Conservation (phyloP, 1,140 invertebrate species). For the Heliconius hermathena region DNA sequence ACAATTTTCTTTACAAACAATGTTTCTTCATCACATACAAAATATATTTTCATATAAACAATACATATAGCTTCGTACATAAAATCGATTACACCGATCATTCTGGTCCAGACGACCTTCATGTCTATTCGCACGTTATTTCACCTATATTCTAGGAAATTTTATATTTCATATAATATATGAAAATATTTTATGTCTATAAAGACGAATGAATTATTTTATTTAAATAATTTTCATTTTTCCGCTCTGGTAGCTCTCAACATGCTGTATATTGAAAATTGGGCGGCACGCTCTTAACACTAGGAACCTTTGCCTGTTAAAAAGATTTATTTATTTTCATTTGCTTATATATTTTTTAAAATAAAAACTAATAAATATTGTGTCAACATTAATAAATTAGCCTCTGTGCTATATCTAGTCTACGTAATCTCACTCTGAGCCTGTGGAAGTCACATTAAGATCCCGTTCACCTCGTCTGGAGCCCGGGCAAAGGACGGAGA, state of each 20-base stretch:
- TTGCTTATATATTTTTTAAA: no score
- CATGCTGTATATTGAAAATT: no score
- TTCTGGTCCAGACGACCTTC: constrained; percentile 13
- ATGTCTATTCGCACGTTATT: neutral
- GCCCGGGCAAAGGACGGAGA: constrained; percentile 10
- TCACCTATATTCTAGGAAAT: neutral
- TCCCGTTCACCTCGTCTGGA: constrained; percentile 26
- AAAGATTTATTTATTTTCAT: no score
- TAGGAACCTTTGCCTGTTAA: no score
- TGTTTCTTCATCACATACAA: neutral
- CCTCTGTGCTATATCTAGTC: neutral
- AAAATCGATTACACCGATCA: neutral
- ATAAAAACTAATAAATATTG: no score
- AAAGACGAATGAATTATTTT: no score
- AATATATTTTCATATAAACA: neutral
- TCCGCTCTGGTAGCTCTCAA: no score
- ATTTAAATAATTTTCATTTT: no score
- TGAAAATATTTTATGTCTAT: no score
- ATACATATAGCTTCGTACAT: neutral
- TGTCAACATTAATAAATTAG: neutral
- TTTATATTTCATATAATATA: neutral
- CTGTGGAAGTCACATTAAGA: constrained; percentile 29
- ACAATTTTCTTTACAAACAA: neutral
- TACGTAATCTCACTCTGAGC: constrained; percentile 1
- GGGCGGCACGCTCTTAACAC: no score